Base-by-base conservation (phyloP, 1,140 invertebrate genomes). In the Bursaphelenchus mucronatus region DNA sequence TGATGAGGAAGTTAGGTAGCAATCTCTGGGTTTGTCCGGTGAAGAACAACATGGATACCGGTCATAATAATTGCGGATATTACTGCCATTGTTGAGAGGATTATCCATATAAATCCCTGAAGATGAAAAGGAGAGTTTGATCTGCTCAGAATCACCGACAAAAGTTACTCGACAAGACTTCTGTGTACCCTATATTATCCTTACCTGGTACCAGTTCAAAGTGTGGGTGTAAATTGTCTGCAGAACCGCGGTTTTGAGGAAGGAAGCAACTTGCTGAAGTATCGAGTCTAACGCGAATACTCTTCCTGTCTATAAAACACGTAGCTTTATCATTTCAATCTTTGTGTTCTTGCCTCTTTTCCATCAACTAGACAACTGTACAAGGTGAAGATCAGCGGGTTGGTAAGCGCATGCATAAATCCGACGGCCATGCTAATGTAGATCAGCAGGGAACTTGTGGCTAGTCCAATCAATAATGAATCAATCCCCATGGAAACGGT, bases 221-320 rank as follows among this genome's bases (percentile, higher is more conserved):
- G 71, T 73, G 19, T 59, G 65, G 9, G 53, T 73, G 50, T 73
- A 73, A n/a, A 73, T 74, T 17, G 64, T 68, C 46, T 73, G 71
- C 9, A 73, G 47, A 52, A 73, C 49, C 8, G 68, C 68, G 41
- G 73, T 74, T 21, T 70, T 70, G 9, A 69, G 61, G 3, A 73
- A 54, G 41, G 61, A 59, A 3, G 71, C 71, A 9, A 73, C n/a
- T 53, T 73, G 53, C 47, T 73, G 65, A 11, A 69, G 70, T 17
- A 73, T 64, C 10, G 71, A 73, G 53, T 63, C 64, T n/a, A 73
- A 63, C 0, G 71, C 71, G 51, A 61, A 73, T n/a, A 69, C 65
- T 50, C 66, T 67, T n/a, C 71, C 71, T 11, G 74, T 63, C 70
- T 73, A 30, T 55, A 73, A 74, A 56, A 30, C n/a, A 41, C 9